Base-by-base conservation (phyloP, 2,888 invertebrate species). In the Tetragonisca angustula region DNA sequence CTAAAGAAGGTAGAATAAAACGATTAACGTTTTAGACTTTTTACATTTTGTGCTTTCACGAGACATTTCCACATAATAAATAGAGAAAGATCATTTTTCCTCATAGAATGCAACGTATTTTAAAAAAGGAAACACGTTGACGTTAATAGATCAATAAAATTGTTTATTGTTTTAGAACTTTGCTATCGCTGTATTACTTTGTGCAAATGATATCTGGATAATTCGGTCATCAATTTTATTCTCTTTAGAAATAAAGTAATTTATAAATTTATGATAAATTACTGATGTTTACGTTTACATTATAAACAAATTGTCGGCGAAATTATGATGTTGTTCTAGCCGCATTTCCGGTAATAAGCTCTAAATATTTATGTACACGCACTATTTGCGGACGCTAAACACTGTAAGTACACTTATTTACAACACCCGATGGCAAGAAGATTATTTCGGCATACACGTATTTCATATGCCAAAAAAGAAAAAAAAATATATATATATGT, bases 321-420 rank as follows among this genome's bases (percentile, higher is more conserved):
- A 85, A 83, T 79, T 83, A 76, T 78, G 76, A 68, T 79, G 82
- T 72, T 79, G 82, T 72, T 83, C 72, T 80, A 83, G 59, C 83
- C 86, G 77, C 69, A 64, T 72, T 73, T n/a, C 64, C 79, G 68
- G 77, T 81, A 78, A 52, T 87, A 89, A 89, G 88, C 80, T 88
- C 88, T 89, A 89, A 83, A 87, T 88, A 88, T 90, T 91, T 93
- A 92, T 94, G 91, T 94, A 94, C 94, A 94, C 93, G 93, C 93
- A 93, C 92, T 90, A 90, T 78, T 75, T 84, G 85, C 92, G 91
- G 92, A 92, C 92, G 92, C 92, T 94, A 92, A 92, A 93, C 93
- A 94, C 94, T 94, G 94, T 94, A 94, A 94, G 94, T 94, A 94
- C 94, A 94, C 92, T 93, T 94, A 94, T 94, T 94, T 94, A 94